A percentile compares a stretch with the other conserved stretches of the same genome.
These are phyloP conservation scores for Mactromeris polynyma DNA, from an alignment of 2,888 invertebrate genomes.

Conservation along the genomic window DNA sequence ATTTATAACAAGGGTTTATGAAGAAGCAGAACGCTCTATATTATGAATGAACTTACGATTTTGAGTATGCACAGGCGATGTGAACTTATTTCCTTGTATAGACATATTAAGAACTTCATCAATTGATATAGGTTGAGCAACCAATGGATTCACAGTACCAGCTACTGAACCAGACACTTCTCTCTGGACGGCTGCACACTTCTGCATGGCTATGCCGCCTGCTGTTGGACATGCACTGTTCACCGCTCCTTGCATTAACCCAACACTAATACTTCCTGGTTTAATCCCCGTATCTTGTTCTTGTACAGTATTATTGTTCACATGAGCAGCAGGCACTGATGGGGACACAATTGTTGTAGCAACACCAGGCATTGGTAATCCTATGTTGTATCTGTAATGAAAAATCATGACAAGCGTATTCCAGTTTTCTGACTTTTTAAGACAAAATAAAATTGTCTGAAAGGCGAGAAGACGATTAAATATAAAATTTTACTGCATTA, in stretches of 20 bases:
- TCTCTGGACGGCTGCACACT: background rate
- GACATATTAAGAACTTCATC: constrained; percentile 27
- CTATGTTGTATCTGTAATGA: constrained; percentile 19
- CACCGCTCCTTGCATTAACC: background rate
- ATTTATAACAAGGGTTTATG: too few relatives aligned
- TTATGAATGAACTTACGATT: constrained; percentile 34
- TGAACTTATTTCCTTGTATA: constrained; percentile 27
- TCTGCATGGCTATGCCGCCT: background rate
- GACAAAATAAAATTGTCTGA: too few relatives aligned
- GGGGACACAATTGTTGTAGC: background rate
- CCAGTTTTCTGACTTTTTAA: too few relatives aligned
- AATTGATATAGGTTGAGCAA: background rate
- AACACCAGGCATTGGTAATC: background rate
- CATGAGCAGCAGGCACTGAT: background rate
- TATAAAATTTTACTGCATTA: too few relatives aligned
- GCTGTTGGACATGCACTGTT: background rate
- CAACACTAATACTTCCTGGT: background rate
- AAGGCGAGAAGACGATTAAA: too few relatives aligned
- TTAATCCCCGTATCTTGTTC: background rate
- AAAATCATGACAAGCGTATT: background rate
- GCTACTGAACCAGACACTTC: background rate
- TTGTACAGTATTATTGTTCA: background rate
- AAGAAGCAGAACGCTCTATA: too few relatives aligned
- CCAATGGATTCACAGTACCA: background rate
- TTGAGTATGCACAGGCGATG: background rate